Evolutionary conservation across 2,888 invertebrate genomes (phyloP).

Genomic region (Caenorhabditis angaria): DNA sequence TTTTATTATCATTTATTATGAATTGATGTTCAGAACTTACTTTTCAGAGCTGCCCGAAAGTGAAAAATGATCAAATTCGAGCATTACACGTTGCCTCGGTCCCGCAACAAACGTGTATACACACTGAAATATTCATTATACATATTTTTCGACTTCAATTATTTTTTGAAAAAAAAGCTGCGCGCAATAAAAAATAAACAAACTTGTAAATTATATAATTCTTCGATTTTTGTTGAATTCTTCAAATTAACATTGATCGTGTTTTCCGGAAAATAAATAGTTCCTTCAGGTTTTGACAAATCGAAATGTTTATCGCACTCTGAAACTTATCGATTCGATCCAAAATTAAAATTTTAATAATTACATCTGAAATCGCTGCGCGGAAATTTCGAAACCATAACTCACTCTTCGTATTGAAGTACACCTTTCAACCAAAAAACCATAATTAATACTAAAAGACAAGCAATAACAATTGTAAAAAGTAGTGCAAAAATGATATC

Average conservation of each 20-base stretch:
- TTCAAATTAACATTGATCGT: constrained; percentile 38
- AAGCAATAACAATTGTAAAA: constrained; percentile 68
- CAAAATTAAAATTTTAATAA: neutral
- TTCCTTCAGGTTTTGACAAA: constrained; percentile 50
- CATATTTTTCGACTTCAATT: neutral
- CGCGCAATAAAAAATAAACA: neutral
- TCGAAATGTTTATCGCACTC: constrained; percentile 71
- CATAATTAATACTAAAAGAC: constrained; percentile 69
- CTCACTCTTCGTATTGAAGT: constrained; percentile 70
- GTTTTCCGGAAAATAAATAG: constrained; percentile 64
- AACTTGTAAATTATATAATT: constrained; percentile 48
- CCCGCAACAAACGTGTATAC: constrained; percentile 75
- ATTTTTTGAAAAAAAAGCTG: neutral
- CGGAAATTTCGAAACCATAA: neutral
- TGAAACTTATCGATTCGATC: constrained; percentile 16
- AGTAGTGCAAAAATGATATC: constrained; percentile 71
- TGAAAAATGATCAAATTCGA: constrained; percentile 74
- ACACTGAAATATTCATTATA: constrained; percentile 64
- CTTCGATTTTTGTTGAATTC: constrained; percentile 11
- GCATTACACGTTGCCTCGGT: constrained; percentile 73
- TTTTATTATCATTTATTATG: neutral
- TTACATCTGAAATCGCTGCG: neutral
- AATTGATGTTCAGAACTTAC: constrained; percentile 60
- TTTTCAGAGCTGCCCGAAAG: constrained; percentile 74
- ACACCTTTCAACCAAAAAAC: constrained; percentile 71